Base-by-base conservation (phyloP, 2,113 vertebrate species). In the Takifugu bimaculatus region DNA sequence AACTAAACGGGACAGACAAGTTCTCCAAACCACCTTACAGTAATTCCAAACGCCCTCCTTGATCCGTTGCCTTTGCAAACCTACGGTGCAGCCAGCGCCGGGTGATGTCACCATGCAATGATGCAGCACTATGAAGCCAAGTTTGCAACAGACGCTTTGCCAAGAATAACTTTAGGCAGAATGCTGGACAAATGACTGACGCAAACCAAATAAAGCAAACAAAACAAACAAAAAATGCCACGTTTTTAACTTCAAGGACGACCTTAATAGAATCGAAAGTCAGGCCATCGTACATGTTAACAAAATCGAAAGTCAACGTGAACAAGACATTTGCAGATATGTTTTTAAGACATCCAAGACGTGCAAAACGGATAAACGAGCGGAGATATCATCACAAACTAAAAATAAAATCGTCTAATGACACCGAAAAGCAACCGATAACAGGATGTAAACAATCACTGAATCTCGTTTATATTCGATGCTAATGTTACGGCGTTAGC, bases 81-180 rank as follows among this genome's bases (percentile, higher is more conserved):
- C 48, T 43, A 53, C 55, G 1, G 28, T 60, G 70, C 50, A 64
- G 60, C 66, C 57, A 65, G 42, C 2, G 57, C 13, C 14, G 26
- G 74, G 68, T 85, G 79, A 83, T 85, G 82, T 85, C 82, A 85
- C 78, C 78, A 57, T 63, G 67, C 78, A 59, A 66, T 81, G 80
- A 87, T 81, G 80, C 82, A 87, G 82, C 85, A 78, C 61, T 7
- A 5, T 52, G 48, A 28, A 66, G 62, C 72, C 77, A 78, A 75
- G 68, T 73, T 75, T 70, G 39, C 58, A 49, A 63, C 56, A 48
- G 2, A 57, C 32, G 32, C 14, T 54, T 61, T 43, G 10, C 10
- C 2, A 53, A 9, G 66, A 55, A 48, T 42, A 67, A 66, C 48
- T 74, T 55, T 47, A 3, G 45, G 45, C 45, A n/a, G 5, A 48